Conservation (phyloP, 2,888 invertebrate species). For the Patella ulyssiponensis region DNA sequence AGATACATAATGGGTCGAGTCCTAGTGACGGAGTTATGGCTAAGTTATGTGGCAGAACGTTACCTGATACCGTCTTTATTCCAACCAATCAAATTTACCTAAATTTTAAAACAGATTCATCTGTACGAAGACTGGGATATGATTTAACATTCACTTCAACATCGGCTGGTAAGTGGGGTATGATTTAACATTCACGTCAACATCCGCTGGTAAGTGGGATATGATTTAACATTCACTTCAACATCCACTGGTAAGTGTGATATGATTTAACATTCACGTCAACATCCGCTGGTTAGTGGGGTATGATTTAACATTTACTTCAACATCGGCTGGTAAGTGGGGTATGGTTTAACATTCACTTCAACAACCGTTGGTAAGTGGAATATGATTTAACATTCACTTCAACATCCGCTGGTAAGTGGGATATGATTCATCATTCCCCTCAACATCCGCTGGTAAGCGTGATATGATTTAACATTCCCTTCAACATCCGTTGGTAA, state of each 20-base stretch:
- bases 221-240: conserved; percentile 77
- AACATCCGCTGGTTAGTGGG: conserved; percentile 59
- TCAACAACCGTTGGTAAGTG: no score
- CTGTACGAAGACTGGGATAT: conserved; percentile 54
- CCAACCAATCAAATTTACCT: conserved; percentile 79
- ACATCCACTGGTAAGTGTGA: conserved; percentile 60
- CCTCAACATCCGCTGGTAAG: no score
- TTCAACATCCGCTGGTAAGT: no score
- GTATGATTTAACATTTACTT: no score
- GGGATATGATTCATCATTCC: no score
- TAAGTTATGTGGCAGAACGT: conserved; percentile 75
- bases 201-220: conserved; percentile 63
- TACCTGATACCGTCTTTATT: conserved; percentile 81
- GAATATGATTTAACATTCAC: no score
- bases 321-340: conserved; percentile 58
- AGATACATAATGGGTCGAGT: conserved; percentile 76
- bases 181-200: conserved; percentile 77
- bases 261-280: conserved; percentile 77
- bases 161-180: conserved; percentile 48
- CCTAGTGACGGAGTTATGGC: conserved; percentile 71
- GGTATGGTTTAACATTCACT: no score
- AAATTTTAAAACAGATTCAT: conserved; percentile 73
- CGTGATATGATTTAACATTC: no score
- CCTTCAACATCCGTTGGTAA: no score
- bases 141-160: conserved; percentile 77